Conservation (phyloP, 2,888 invertebrate genomes). For the Salticus scenicus region DNA sequence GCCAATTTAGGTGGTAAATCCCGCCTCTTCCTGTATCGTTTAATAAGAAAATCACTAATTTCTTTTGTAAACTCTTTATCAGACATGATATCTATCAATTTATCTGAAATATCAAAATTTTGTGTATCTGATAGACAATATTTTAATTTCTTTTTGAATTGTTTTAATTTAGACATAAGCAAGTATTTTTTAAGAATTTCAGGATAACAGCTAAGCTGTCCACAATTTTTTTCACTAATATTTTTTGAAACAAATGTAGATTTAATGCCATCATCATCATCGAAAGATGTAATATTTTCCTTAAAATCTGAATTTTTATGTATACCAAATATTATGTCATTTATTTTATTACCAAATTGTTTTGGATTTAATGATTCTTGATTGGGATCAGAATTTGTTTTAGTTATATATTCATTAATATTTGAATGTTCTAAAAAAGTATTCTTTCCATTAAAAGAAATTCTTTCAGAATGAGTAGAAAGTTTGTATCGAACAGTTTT, state of each 20-base stretch:
- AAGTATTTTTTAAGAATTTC: neutral
- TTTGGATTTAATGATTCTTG: neutral
- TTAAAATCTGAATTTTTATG: neutral
- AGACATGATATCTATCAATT: slow-evolving; percentile 24
- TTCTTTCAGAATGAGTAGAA: neutral
- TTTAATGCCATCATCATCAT: neutral
- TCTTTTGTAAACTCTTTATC: slow-evolving; percentile 35
- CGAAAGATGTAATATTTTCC: neutral
- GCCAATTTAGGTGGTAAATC: slow-evolving; percentile 29
- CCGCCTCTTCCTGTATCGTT: slow-evolving; percentile 1
- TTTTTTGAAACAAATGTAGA: neutral
- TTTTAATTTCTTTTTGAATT: slow-evolving; percentile 31
- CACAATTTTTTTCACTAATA: neutral
- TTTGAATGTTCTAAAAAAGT: neutral
- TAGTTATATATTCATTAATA: neutral
- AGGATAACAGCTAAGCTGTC: neutral
- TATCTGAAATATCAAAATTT: slow-evolving; percentile 38
- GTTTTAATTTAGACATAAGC: slow-evolving; percentile 33
- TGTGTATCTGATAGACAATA: slow-evolving; percentile 46
- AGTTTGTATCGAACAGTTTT: neutral
- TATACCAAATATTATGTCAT: neutral
- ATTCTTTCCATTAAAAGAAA: neutral
- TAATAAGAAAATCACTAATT: slow-evolving; percentile 21
- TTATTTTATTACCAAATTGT: neutral
- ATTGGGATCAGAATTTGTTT: neutral